These are phyloP conservation scores for Protaetia brevitarsis DNA, from an alignment of 1,140 invertebrate species.

Conservation along the genomic window DNA sequence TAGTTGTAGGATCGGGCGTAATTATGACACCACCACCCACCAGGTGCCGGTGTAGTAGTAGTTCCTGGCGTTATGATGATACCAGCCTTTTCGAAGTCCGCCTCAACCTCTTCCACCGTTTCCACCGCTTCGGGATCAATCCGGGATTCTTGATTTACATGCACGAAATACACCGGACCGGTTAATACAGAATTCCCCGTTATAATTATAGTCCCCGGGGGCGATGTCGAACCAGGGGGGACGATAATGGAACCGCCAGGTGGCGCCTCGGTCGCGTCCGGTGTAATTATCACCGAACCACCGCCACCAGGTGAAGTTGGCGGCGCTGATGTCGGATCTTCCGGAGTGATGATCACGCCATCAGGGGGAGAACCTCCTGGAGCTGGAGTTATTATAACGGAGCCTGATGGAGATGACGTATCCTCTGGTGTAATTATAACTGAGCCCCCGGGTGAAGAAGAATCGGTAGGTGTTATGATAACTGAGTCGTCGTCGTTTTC, in stretches of 20 bases:
- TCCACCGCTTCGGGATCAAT: no score
- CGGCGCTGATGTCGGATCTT: no score
- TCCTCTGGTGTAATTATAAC: neutral
- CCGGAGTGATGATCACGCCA: neutral
- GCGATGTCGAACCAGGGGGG: no score
- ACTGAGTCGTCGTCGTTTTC: neutral
- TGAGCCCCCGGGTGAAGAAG: neutral
- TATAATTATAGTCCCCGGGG: no score
- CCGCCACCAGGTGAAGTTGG: no score
- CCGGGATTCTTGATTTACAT: no score
- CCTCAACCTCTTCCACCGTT: neutral
- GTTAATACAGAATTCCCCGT: no score
- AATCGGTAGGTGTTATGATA: neutral
- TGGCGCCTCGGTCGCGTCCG: no score
- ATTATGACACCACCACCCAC: neutral
- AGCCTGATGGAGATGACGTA: neutral
- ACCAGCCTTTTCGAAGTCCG: neutral
- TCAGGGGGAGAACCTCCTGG: neutral
- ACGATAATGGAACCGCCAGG: no score
- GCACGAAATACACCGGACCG: no score
- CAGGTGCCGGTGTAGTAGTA: neutral
- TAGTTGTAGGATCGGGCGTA: neutral
- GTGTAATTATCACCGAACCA: neutral
- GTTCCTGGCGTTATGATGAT: neutral
- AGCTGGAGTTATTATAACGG: neutral